Base-by-base conservation (phyloP, 2,888 invertebrate genomes). In the Noctua janthe region DNA sequence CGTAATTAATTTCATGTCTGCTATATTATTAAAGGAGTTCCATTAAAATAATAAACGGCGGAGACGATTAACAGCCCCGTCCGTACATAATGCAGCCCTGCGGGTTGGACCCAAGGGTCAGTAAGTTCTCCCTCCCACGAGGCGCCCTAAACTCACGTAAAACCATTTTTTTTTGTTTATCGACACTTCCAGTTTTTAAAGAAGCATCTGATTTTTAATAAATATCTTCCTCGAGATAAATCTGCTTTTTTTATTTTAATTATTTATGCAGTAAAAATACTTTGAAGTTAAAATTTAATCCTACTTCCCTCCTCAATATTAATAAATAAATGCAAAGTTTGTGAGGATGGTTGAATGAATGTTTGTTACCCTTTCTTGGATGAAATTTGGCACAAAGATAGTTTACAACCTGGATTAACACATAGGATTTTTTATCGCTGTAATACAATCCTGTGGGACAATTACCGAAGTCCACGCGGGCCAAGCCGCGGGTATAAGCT, bases 21-120 rank as follows among this genome's bases (percentile, higher is more conserved):
- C 75, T 76, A 69, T 79, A 80, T 76, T 76, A 80, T 78, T 70
- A 77, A 84, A 89, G 82, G 72, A 83, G 76, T 83, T 85, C 83
- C 78, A 88, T 86, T 88, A 81, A 83, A 89, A 85, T 86, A 81
- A 88, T 88, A 80, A 86, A 88, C 59, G 84, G 81, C 56, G 78
- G 74, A 49, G 76, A 47, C 84, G 80, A 84, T 86, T 86, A 89
- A 82, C 79, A 76, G 62, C 83, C 72, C 80, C 80, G 78, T 70
- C 80, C 78, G 74, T 88, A 85, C 71, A 86, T 89, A 89, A 88
- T 86, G 83, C 82, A 89, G 77, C 78, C 71, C 76, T 86, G 84
- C n/a, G 88, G 82, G 71, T 70, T 71, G n/a, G 70, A 74, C 83
- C 86, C 81, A 78, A 77, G 83, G 75, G 80, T 81, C 84, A 82